Evolutionary conservation across 2,113 vertebrate genomes (phyloP).

Genomic region (Trogon melanurus): DNA sequence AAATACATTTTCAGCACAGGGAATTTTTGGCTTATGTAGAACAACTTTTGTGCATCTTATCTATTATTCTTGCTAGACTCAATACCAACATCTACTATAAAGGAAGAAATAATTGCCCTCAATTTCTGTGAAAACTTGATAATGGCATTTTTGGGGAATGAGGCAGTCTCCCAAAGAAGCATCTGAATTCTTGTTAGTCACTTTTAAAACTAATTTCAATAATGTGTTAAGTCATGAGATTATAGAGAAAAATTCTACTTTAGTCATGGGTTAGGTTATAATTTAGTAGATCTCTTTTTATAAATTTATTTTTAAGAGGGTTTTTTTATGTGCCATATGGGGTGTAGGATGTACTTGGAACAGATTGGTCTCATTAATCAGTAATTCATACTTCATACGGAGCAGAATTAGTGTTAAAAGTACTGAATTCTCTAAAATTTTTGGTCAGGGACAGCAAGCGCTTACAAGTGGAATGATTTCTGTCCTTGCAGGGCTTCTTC

Average conservation of each 20-base stretch:
- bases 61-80: neutral
- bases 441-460: neutral
- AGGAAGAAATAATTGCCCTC: neutral
- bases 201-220: neutral
- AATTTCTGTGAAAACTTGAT: neutral
- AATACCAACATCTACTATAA: neutral
- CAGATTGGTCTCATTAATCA: slow-evolving; percentile 51
- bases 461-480: neutral
- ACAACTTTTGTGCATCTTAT: neutral
- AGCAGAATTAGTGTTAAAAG: slow-evolving; percentile 22
- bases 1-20: neutral
- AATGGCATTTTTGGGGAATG: neutral
- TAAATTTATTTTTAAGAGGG: neutral
- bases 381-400: slow-evolving; percentile 20
- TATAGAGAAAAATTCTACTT: neutral
- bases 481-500: neutral
- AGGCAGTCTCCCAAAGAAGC: neutral
- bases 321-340: slow-evolving; percentile 3
- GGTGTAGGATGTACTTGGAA: slow-evolving; percentile 45
- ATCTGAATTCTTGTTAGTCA: neutral
- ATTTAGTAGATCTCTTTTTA: slow-evolving; percentile 9
- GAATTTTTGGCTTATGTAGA: neutral
- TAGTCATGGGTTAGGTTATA: neutral
- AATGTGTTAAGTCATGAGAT: neutral
- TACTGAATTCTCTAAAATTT: neutral